Evolutionary conservation across 2,113 vertebrate genomes (phyloP).

Genomic region (Bagarius yarrelli): DNA sequence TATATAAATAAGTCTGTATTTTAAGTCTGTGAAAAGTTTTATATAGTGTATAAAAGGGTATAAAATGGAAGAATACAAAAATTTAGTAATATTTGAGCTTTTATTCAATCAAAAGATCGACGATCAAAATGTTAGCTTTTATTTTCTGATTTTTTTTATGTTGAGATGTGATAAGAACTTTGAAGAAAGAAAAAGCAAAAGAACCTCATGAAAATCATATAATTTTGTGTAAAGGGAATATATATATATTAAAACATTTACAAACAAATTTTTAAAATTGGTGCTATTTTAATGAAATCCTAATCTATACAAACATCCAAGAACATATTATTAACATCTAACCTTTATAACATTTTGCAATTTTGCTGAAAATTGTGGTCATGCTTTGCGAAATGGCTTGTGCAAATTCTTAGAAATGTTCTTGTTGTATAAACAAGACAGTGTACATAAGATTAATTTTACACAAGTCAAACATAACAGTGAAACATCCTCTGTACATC

Average conservation of each 20-base stretch:
- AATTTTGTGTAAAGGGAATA: background rate
- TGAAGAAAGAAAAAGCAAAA: no score
- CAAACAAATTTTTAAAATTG: background rate
- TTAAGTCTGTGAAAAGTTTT: background rate
- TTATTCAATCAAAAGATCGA: no score
- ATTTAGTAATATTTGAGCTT: no score
- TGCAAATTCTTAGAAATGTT: background rate
- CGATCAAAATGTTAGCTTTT: no score
- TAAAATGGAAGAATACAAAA: no score
- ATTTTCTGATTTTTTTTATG: no score
- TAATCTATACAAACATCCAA: background rate
- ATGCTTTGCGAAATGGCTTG: background rate
- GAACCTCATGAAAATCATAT: background rate
- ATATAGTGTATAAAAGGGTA: background rate
- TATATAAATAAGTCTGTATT: no score
- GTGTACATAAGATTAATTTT: background rate
- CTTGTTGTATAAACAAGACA: background rate
- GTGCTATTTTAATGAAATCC: background rate
- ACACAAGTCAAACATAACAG: background rate
- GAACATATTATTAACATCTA: background rate
- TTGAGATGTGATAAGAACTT: no score
- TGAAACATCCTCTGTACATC: slow-evolving; percentile 2
- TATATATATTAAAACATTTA: background rate
- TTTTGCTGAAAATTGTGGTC: background rate
- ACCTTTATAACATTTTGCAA: background rate